These are phyloP conservation scores for Idaea dimidiata DNA, from an alignment of 2,888 invertebrate genomes.

Conservation along the genomic window DNA sequence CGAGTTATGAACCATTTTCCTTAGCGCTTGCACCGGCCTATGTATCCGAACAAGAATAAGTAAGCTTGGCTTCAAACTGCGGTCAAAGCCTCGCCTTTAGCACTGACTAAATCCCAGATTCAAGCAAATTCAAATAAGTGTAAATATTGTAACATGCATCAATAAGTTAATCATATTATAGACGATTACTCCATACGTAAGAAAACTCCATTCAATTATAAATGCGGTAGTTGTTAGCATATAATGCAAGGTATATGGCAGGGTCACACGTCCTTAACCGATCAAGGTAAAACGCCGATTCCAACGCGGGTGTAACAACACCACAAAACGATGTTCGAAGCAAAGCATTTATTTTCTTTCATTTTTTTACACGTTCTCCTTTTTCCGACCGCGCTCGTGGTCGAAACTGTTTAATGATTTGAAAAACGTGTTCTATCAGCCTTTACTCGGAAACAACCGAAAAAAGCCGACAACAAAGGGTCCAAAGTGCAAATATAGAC, in stretches of 20 bases:
- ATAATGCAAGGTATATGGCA: too few species aligned
- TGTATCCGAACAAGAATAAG: too few species aligned
- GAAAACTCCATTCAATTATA: too few species aligned
- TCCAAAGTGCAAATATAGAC: conserved; percentile 77
- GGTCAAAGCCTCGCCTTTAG: too few species aligned
- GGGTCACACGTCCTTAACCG: background rate
- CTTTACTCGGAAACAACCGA: conserved; percentile 78
- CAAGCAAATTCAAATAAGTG: too few species aligned
- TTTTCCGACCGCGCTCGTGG: conserved; percentile 67
- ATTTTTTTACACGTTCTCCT: conserved; percentile 49
- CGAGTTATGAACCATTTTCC: too few species aligned
- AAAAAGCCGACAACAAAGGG: conserved; percentile 78
- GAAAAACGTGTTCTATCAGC: conserved; percentile 82
- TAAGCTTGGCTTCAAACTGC: too few species aligned
- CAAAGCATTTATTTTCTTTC: conserved; percentile 53
- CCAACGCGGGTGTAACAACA: background rate
- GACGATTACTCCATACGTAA: too few species aligned
- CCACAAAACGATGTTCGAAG: conserved; percentile 32
- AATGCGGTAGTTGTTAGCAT: too few species aligned
- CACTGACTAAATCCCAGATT: too few species aligned
- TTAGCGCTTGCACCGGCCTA: background rate
- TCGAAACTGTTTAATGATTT: conserved; percentile 81
- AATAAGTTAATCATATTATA: too few species aligned
- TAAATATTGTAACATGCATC: too few species aligned
- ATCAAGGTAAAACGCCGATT: background rate